Evolutionary conservation across 2,888 invertebrate species (phyloP).

Genomic region (Siphonodentalium dalli): DNA sequence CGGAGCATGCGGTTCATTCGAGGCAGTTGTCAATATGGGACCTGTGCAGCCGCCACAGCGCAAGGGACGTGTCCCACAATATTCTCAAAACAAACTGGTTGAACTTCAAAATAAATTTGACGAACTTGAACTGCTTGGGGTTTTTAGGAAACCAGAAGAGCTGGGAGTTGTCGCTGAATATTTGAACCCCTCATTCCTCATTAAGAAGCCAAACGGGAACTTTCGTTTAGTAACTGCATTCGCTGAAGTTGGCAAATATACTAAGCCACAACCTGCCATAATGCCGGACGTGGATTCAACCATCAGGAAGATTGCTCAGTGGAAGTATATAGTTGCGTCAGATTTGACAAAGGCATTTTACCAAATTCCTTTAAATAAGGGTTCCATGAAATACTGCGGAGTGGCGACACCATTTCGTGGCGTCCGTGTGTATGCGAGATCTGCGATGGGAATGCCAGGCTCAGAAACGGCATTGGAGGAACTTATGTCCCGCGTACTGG

Average conservation of each 20-base stretch:
- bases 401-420: conserved; percentile 19
- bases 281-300: conserved; percentile 1
- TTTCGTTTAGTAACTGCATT: conserved; percentile 27
- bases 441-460: conserved; percentile 30
- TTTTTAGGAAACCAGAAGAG: conserved; percentile 22
- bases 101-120: no score
- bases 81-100: no score
- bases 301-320: no score
- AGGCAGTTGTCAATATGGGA: background rate
- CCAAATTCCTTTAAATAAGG: no score
- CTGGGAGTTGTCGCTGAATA: conserved; percentile 25
- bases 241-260: conserved; percentile 19
- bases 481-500: conserved; percentile 18
- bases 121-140: no score
- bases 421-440: conserved; percentile 10
- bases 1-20: background rate
- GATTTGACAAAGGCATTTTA: no score
- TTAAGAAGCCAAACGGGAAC: conserved; percentile 9
- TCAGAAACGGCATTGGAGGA: conserved; percentile 27
- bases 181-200: conserved; percentile 29
- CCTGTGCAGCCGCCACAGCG: background rate
- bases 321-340: no score
- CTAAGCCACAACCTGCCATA: conserved; percentile 18
- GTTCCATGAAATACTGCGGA: conserved; percentile 11
- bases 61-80: no score